These are phyloP conservation scores for Lasiurus cinereus DNA, from an alignment of 2,113 vertebrate species.

Conservation along the genomic window DNA sequence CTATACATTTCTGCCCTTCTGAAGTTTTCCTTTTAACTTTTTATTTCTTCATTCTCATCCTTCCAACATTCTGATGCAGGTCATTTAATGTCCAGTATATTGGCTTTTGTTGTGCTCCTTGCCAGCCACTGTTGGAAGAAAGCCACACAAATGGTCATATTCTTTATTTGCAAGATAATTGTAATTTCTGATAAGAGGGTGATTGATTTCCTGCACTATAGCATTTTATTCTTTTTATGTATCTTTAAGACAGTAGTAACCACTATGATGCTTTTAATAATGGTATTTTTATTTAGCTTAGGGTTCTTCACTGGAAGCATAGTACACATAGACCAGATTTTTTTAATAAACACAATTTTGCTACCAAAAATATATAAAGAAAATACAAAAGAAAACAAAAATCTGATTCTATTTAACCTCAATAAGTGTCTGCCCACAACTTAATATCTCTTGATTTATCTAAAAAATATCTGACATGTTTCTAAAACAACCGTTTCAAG, in stretches of 20 bases:
- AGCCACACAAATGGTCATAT: constrained; percentile 61
- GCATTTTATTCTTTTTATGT: constrained; percentile 69
- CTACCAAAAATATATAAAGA: constrained; percentile 79
- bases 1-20: background rate
- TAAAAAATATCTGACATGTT: background rate
- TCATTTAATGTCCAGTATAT: background rate
- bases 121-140: background rate
- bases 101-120: background rate
- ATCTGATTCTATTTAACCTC: background rate
- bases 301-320: constrained; percentile 65
- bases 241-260: constrained; percentile 66
- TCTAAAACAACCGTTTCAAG: background rate
- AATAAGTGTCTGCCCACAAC: background rate
- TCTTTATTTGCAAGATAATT: constrained; percentile 85
- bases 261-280: constrained; percentile 74
- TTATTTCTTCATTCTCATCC: background rate
- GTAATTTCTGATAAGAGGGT: constrained; percentile 74
- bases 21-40: background rate
- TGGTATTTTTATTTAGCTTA: constrained; percentile 68
- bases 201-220: constrained; percentile 80
- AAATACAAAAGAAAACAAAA: constrained; percentile 73
- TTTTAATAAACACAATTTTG: constrained; percentile 74
- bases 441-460: background rate
- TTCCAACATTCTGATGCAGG: background rate
- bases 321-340: constrained; percentile 65